Base-by-base conservation (phyloP, 2,888 invertebrate species). In the Ophion costatus region DNA sequence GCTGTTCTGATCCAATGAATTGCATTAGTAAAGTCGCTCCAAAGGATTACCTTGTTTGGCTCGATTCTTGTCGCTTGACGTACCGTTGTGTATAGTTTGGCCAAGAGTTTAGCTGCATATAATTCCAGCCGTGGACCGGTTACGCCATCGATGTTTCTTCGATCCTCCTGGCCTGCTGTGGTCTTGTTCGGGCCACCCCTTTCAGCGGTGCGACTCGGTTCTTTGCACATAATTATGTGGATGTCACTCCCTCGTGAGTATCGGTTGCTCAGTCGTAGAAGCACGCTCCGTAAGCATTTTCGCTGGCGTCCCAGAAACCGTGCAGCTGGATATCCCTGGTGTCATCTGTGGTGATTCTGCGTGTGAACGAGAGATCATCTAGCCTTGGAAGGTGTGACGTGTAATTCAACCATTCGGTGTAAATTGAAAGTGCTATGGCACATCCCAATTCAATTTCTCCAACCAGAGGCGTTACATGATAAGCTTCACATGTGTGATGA, bases 11-110 rank as follows among this genome's bases (percentile, higher is more conserved):
- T 76, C 86, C 24, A 24, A 24, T 24, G 24, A 24, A 24, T 1
- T 24, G 24, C 24, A 24, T 2, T 24, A 24, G 24, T 86, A 9
- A 81, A 83, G 24, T 84, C 86, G 33, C 75, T 75, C 84, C 86
- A 86, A 33, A 76, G 75, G 0, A 70, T 20, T 0, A 56, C 38
- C 51, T 42, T 66, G 38, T 45, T 51, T 9, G 74, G 57, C 2
- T 63, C 10, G 2, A 64, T 11, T 9, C 61, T 33, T 24, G 71
- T 64, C 5, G 76, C 77, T 14, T 73, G 14, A n/a, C 9, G 20
- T 9, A 78, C 78, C 4, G 51, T 75, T 0, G 73, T 61, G 17
- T 67, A 70, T 24, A 24, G 24, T 24, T 24, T 24, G 24, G 24
- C 24, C 24, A 24, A 24, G 24, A 24, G 24, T 24, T 24, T 1